A percentile compares a stretch with the other conserved stretches of the same genome.
Evolutionary conservation across 2,888 invertebrate species (phyloP).

Genomic region (Octodonta nipae): DNA sequence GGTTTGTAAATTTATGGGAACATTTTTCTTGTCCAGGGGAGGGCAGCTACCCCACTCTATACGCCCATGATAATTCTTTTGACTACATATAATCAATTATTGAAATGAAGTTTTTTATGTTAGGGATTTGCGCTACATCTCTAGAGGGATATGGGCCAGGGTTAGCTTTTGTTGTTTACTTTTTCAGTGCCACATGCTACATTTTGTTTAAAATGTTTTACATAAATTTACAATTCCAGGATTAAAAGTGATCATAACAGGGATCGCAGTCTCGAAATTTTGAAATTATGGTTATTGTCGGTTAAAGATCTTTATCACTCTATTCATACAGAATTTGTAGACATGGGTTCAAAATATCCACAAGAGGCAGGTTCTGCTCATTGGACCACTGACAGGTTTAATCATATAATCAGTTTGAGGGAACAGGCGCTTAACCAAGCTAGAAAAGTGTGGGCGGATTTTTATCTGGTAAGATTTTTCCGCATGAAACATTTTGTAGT

Average conservation of each 20-base stretch:
- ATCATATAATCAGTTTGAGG: slow-evolving; percentile 64
- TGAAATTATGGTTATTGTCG: slow-evolving; percentile 57
- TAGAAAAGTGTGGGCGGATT: slow-evolving; percentile 75
- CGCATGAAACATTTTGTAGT: no score
- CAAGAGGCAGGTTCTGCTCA: slow-evolving; percentile 54
- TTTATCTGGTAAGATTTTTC: slow-evolving; percentile 59
- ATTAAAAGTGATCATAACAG: slow-evolving; percentile 76
- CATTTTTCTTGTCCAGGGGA: no score
- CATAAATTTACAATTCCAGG: slow-evolving; percentile 53
- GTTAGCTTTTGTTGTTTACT: no score
- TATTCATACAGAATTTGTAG: slow-evolving; percentile 41
- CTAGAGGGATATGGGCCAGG: no score
- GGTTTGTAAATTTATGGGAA: no score
- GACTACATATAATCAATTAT: no score
- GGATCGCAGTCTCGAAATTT: slow-evolving; percentile 60
- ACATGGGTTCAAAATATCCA: slow-evolving; percentile 37
- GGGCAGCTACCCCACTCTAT: no score
- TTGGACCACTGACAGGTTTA: slow-evolving; percentile 66
- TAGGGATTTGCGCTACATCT: no score
- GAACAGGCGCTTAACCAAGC: slow-evolving; percentile 63
- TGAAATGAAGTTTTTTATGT: no score
- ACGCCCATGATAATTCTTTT: no score
- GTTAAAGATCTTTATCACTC: slow-evolving; percentile 56
- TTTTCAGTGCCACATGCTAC: no score
- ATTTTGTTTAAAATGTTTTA: no score